Evolutionary conservation across 92 coral and sea anemone species (phyloP).

Genomic region (Palythoa caribaeorum): DNA sequence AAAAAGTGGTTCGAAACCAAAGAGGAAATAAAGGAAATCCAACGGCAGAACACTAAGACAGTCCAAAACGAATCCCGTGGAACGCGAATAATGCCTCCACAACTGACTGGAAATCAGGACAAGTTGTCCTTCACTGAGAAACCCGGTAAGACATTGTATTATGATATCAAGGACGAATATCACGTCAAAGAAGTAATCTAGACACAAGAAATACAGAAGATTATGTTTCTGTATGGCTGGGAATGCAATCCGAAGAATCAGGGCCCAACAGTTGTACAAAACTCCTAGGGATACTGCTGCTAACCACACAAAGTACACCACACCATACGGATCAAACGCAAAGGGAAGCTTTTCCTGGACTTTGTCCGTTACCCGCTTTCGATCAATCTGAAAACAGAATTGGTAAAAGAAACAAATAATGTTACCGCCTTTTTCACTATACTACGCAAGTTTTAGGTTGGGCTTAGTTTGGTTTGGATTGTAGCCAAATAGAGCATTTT

Average conservation of each 20-base stretch:
- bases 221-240: slow-evolving; percentile 65
- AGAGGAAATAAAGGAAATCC: slow-evolving; percentile 75
- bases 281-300: slow-evolving; percentile 81
- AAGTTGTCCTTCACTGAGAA: slow-evolving; percentile 84
- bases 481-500: no score
- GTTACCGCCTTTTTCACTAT: no score
- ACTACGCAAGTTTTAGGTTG: no score
- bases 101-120: slow-evolving; percentile 71
- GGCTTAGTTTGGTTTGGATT: no score
- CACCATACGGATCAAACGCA: slow-evolving; percentile 85
- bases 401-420: not conserved
- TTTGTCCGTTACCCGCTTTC: not conserved
- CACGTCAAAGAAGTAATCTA: slow-evolving; percentile 87
- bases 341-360: slow-evolving; percentile 35
- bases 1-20: slow-evolving; percentile 81
- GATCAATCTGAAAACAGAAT: not conserved
- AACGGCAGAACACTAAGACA: slow-evolving; percentile 75
- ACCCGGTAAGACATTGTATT: slow-evolving; percentile 87
- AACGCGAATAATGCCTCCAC: slow-evolving; percentile 70
- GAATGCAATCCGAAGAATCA: slow-evolving; percentile 80
- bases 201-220: slow-evolving; percentile 67
- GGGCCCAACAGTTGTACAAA: slow-evolving; percentile 85
- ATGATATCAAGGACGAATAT: slow-evolving; percentile 83
- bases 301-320: slow-evolving; percentile 85
- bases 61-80: slow-evolving; percentile 84